Base-by-base conservation (phyloP, 2,113 vertebrate genomes). In the Glaucidium brasilianum region DNA sequence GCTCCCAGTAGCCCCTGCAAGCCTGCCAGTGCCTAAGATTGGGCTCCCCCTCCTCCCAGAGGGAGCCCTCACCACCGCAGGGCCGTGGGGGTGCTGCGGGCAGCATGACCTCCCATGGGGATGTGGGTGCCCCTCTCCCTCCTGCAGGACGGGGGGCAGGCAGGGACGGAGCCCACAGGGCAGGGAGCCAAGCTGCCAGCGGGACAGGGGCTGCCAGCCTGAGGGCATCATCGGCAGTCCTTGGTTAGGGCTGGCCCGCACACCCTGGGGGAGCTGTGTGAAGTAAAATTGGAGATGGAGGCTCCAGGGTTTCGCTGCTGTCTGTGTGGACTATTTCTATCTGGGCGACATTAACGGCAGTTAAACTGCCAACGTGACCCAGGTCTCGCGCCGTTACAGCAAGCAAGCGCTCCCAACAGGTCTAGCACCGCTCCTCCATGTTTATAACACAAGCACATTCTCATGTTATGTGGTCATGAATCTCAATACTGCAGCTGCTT, bases 11-110 rank as follows among this genome's bases (percentile, higher is more conserved):
- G 8, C 32, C 55, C 39, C 34, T 26, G 39, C 10, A n/a, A 86
- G 29, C 29, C 58, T 85, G 58, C 34, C 5, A 10, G 5, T 41
- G 35, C 45, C 22, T 53, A 25, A 34, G 35, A 47, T 20, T 90
- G 80, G 87, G 32, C 52, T 45, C 9, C 75, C 45, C 26, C 4
- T 10, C 5, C 5, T 21, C 47, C 49, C 34, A 27, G 43, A 71
- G 64, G 45, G 41, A 78, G 11, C 11, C 15, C 27, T 56, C 25
- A 41, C 4, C 26, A 10, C 12, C 1, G 14, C 16, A 64, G 37
- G 11, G 43, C 0, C 0, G 1, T 12, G 34, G 0, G 20, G 45
- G 16, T 62, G 56, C 25, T 53, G 34, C 25, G 15, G 13, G 59
- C 55, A 69, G 55, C 35, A 43, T 2, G 2, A 75, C 37, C 41